Base-by-base conservation (phyloP, 2,888 invertebrate genomes). In the Trimorus sp. region DNA sequence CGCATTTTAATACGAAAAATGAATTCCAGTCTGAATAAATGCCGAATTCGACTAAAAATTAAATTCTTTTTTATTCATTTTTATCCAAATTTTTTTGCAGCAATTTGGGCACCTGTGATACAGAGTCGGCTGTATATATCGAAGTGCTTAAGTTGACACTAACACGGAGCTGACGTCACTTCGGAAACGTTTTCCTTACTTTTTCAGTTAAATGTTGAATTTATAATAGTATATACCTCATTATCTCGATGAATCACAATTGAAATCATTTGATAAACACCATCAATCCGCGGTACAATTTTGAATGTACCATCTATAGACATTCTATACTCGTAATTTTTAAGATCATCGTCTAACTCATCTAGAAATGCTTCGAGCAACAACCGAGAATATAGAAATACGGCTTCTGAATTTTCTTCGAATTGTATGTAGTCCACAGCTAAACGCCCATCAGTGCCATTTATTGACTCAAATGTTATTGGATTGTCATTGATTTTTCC, bases 221-320 rank as follows among this genome's bases (percentile, higher is more conserved):
- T 26, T 26, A 26, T 26, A 26, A 26, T 26, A 3, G 2, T 40
- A 40, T 49, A n/a, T 49, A 49, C 49, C 49, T 49, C 49, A 49
- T 49, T 14, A 15, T 49, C 49, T 8, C 49, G 49, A 49, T 49
- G 49, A 49, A 49, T 49, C n/a, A 49, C 49, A 49, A 49, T 1
- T 12, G 49, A 8, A 12, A 49, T 7, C 15, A 49, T n/a, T 12
- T 49, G n/a, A 6, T 49, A 49, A n/a, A 49, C 49, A 1, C 15
- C 15, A n/a, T 49, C 14, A 1, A 49, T 49, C 14, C 49, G 49
- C 1, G 49, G 49, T 15, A 49, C 49, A 7, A 49, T 49, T 1
- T 12, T 6, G n/a, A 49, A 49, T 7, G 49, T 49, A 14, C 49
- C 49, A 49, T 49, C 49, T 14, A 49, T 49, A 4, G 49, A 49